Base-by-base conservation (phyloP, 1,140 invertebrate species). In the Drosophila equinoxialis region DNA sequence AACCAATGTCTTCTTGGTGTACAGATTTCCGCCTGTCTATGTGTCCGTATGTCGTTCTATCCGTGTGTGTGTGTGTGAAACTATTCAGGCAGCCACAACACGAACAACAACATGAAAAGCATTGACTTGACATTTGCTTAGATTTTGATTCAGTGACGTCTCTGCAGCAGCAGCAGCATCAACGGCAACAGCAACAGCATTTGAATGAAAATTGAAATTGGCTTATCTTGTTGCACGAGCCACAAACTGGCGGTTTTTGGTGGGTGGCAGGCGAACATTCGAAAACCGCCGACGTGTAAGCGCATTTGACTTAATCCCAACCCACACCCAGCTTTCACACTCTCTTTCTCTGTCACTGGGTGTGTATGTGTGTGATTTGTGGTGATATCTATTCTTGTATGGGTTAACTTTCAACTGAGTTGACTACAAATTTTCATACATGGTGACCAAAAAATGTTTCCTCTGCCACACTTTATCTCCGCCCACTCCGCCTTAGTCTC, bases 141-240 rank as follows among this genome's bases (percentile, higher is more conserved):
- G 75, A 74, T 70, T 82, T 85, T 87, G 83, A 87, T 80, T 89
- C 70, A 79, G 68, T 72, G 75, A 79, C 71, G 71, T 81, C 71
- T 51, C 45, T 51, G 17, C 45, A 68, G 41, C 71, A 64, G 83
- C 35, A 35, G 35, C 35, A 37, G 8, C 35, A 37, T 1, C 35
- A 37, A 37, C 35, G 5, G 35, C 35, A 37, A 5, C 10, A 37
- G 17, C 45, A 66, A 35, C 71, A 64, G 84, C 77, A 84, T 87
- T 84, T 84, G 84, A 87, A 78, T 84, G 80, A 84, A 79, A 89
- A 81, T 87, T 73, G 71, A 89, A 89, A 87, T 87, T 87, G 84
- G 84, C 84, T 87, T 87, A 84, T 87, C 84, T 89, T 74, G 84
- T 81, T 84, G 84, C 69, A 64, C 3, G 69, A 61, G 73, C 79